phyloP scores from a whole-genome alignment of 2,113 vertebrate genomes.

The Tiliqua scincoides region DNA sequence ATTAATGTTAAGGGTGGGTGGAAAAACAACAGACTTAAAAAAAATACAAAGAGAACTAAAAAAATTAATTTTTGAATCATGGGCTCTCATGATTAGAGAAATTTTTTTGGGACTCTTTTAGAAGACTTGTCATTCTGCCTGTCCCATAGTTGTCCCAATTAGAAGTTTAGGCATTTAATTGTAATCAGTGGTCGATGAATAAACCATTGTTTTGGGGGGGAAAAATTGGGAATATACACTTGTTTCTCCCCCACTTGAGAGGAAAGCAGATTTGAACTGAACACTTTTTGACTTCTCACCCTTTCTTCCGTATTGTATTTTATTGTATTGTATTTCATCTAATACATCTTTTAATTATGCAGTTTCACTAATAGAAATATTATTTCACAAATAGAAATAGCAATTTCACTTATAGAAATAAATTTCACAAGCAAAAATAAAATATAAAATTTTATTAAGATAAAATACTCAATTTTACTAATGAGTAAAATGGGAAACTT shows the following conservation, averaged over 20 bases:
- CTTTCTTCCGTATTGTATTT: too few species aligned
- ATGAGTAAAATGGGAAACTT: conserved; percentile 64
- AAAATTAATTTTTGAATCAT: conserved; percentile 4
- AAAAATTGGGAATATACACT: conserved; percentile 63
- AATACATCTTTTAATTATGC: conserved; percentile 73
- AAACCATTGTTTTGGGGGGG: neutral
- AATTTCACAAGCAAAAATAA: too few species aligned
- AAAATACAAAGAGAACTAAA: conserved; percentile 10
- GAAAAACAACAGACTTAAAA: too few species aligned
- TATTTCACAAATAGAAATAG: too few species aligned
- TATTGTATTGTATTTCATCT: conserved; percentile 70
- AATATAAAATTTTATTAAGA: too few species aligned
- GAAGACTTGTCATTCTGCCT: conserved; percentile 12
- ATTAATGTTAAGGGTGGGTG: conserved; percentile 29
- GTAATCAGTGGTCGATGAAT: conserved; percentile 50
- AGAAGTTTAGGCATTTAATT: conserved; percentile 31
- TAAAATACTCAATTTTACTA: too few species aligned
- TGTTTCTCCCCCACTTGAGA: neutral
- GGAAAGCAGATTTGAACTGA: conserved; percentile 55
- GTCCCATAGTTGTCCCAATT: conserved; percentile 1
- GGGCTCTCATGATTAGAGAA: conserved; percentile 21
- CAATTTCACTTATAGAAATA: too few species aligned
- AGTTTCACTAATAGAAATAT: conserved; percentile 63
- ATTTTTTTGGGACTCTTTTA: conserved; percentile 31
- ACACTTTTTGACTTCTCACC: conserved; percentile 44